Conservation (phyloP, 92 coral and sea anemone genomes). For the Muricea muricata region DNA sequence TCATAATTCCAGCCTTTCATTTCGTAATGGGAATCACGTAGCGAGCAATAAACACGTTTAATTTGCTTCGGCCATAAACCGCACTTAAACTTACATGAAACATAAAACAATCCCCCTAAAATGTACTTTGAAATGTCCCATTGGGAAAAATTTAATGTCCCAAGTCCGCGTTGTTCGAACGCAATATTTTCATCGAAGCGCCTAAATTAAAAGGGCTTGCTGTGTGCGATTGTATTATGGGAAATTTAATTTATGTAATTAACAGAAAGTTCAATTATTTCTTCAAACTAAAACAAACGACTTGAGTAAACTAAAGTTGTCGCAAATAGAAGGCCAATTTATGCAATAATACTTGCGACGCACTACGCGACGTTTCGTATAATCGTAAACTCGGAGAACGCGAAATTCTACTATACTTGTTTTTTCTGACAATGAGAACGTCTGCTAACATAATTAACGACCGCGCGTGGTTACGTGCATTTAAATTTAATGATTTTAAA, state of each 20-base stretch:
- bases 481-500: background rate
- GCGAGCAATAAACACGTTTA: too few relatives aligned
- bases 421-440: too few relatives aligned
- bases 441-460: background rate
- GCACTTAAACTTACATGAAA: too few relatives aligned
- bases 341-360: background rate
- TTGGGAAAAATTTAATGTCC: too few relatives aligned
- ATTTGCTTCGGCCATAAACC: too few relatives aligned
- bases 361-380: too few relatives aligned
- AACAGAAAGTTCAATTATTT: slow-evolving; percentile 8
- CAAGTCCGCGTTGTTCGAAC: too few relatives aligned
- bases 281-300: slow-evolving; percentile 3
- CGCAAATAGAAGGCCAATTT: slow-evolving; percentile 11
- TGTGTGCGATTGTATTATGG: too few relatives aligned
- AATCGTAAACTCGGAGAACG: too few relatives aligned
- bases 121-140: too few relatives aligned
- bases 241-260: slow-evolving; percentile 5
- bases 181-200: background rate
- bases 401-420: too few relatives aligned
- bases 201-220: background rate
- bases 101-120: too few relatives aligned
- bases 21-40: background rate
- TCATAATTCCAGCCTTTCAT: background rate
- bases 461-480: background rate
- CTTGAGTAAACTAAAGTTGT: background rate